Evolutionary conservation across 2,113 vertebrate species (phyloP), one percentile per base, ranked within the genome.

Genomic region (Rhagologus leucostigma): DNA sequence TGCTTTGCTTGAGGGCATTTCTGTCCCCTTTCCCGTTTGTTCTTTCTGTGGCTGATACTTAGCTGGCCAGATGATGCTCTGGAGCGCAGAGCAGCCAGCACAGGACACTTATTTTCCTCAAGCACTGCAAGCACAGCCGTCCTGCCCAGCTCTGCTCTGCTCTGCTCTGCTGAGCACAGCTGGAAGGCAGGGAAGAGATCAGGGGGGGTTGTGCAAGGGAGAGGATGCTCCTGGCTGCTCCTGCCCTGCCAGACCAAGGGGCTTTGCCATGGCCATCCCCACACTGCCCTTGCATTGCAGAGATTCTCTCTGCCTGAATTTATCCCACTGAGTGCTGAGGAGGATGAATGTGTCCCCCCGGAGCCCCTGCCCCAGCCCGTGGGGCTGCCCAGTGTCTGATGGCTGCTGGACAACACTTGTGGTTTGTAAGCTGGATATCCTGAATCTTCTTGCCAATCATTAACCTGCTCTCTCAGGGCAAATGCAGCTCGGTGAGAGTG

Each of bases 1-100:
- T 79, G 32, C 78, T 89, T 89, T 91, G 37, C 74, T 84, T 55
- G 59, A 87, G 89, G 42, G 22, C 23, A 7, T 87, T 76, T 89
- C 50, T 16, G 9, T 11, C 22, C n/a, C 18, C 24, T 78, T 79
- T 77, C 47, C 46, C 29, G 7, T 74, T 91, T 93, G 62, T 57
- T 76, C 23, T 63, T 83, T 68, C 56, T 59, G 64, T 47, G 32
- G 70, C 50, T 91, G 62, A 79, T 65, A 19, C 64, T 52, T 49
- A 75, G 33, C 60, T 92, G 78, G 39, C 30, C 57, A 69, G 81
- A 16, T 19, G 65, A 24, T 53, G 69, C 62, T 50, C 37, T 64
- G 18, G 47, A 71, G 46, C 0, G 0, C 60, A 32, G 4, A 89
- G 76, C 37, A 90, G 52, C 20, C 71, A 69, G 37, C n/a, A 11